Evolutionary conservation across 2,888 invertebrate species (phyloP).

Genomic region (Colostygia pectinataria): DNA sequence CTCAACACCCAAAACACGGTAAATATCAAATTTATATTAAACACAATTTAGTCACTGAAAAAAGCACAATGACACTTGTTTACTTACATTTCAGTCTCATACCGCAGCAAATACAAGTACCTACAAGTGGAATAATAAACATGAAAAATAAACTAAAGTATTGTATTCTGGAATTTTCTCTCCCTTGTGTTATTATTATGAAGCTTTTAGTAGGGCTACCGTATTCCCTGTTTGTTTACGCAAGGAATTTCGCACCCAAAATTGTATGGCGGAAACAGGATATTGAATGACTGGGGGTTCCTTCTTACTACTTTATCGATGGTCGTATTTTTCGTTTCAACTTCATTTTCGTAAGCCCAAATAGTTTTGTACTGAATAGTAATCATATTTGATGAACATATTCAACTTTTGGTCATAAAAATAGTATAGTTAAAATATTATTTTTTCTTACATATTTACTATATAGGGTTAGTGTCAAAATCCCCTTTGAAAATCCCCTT

Average conservation of each 20-base stretch:
- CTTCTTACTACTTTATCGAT: constrained; percentile 14
- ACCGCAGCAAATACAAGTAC: constrained; percentile 28
- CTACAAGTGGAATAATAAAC: constrained; percentile 36
- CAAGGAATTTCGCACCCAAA: constrained; percentile 22
- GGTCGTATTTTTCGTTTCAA: constrained; percentile 1
- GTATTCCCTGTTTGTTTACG: constrained; percentile 20
- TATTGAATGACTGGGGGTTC: constrained; percentile 28
- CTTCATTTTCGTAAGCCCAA: not conserved
- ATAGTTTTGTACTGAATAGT: not conserved
- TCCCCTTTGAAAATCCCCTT: no score
- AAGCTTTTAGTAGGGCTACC: constrained; percentile 31
- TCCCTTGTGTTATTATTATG: constrained; percentile 28
- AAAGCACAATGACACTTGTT: constrained; percentile 31
- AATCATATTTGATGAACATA: no score
- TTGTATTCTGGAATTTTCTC: constrained; percentile 27
- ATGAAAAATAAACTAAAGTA: constrained; percentile 34
- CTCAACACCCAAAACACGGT: no score
- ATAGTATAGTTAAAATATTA: no score
- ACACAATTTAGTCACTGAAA: no score
- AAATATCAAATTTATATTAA: no score
- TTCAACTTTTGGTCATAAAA: no score
- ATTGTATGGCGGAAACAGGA: constrained; percentile 29
- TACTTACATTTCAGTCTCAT: constrained; percentile 31
- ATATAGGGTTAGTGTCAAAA: no score
- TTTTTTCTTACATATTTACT: no score